A percentile compares a stretch with the other conserved stretches of the same genome.
Conservation (phyloP, 2,113 vertebrate species). For the zebrafish (Danio rerio) region GRCz12tu NC_133194.1:27764501-27765000, state of each 20-base stretch:
- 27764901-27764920: slow-evolving; percentile 19
- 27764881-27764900: slow-evolving; percentile 31
- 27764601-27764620: slow-evolving; percentile 83
- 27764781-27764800: slow-evolving; percentile 88
- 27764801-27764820: slow-evolving; percentile 76
- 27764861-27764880: slow-evolving; percentile 7
- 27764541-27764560: slow-evolving; percentile 42
- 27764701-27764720: slow-evolving; percentile 67
- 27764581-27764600: slow-evolving; percentile 86
- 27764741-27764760: slow-evolving; percentile 87
- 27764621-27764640: slow-evolving; percentile 82
- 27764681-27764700: slow-evolving; percentile 66
- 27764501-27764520: not conserved
- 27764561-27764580: slow-evolving; percentile 81
- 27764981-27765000: slow-evolving; percentile 17
- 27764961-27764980: slow-evolving; percentile 27
- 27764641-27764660: slow-evolving; percentile 87
- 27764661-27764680: slow-evolving; percentile 84
- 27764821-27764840: slow-evolving; percentile 63
- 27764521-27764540: too few relatives aligned
- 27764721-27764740: slow-evolving; percentile 96
- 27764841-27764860: slow-evolving; percentile 75
- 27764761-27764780: slow-evolving; percentile 86
- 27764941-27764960: slow-evolving; percentile 42
- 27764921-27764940: slow-evolving; percentile 48